A percentile compares a stretch with the other conserved stretches of the same genome.
Conservation (phyloP, 2,888 invertebrate species). For the Scaeva pyrastri region DNA sequence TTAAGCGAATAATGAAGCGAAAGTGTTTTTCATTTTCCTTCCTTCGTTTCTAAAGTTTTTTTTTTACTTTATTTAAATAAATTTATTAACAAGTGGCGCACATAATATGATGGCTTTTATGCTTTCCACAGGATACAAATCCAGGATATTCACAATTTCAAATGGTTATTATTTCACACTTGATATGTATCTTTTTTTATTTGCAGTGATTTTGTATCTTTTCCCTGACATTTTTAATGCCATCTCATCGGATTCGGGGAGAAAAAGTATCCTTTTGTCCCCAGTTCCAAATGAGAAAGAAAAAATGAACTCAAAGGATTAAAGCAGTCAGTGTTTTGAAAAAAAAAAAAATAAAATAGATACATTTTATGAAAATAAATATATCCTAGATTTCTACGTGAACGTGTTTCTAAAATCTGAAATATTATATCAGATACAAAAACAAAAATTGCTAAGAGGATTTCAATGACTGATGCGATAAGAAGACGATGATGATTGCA, state of each 20-base stretch:
- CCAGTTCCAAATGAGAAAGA: not conserved
- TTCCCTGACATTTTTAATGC: not conserved
- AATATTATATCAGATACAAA: not conserved
- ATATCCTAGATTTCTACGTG: not conserved
- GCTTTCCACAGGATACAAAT: slow-evolving; percentile 52
- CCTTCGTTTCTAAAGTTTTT: not conserved
- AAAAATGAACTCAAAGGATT: slow-evolving; percentile 50
- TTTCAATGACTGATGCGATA: not conserved
- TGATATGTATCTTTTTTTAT: not conserved
- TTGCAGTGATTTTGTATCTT: slow-evolving; percentile 2
- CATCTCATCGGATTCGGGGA: not conserved
- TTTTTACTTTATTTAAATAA: not conserved
- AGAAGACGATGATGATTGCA: slow-evolving; percentile 28
- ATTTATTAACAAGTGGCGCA: slow-evolving; percentile 65
- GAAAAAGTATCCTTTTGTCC: not conserved
- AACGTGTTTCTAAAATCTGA: slow-evolving; percentile 17
- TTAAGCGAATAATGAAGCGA: slow-evolving; percentile 61
- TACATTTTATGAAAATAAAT: too few relatives aligned
- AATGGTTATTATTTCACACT: slow-evolving; percentile 41
- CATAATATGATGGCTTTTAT: slow-evolving; percentile 48
- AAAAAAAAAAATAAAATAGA: not conserved
- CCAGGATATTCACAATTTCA: slow-evolving; percentile 55
- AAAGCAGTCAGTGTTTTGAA: slow-evolving; percentile 31
- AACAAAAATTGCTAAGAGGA: not conserved
- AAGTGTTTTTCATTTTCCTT: slow-evolving; percentile 36